Percentiles rank a stretch among this genome's conserved stretches.
Evolutionary conservation across 2,113 vertebrate species (phyloP).

Genomic region (Charadrius vociferus): DNA sequence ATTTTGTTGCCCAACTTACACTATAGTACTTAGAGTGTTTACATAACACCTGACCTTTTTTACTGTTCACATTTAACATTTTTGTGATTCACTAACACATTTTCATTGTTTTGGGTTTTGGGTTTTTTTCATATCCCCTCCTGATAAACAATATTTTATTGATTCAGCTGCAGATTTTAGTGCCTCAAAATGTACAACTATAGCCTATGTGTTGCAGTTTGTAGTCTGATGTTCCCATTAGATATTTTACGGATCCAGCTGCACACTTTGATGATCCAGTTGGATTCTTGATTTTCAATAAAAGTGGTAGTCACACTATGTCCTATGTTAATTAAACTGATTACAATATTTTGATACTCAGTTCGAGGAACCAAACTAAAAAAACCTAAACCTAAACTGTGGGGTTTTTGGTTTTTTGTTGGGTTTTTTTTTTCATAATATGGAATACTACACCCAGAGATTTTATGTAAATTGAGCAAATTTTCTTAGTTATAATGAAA

Average conservation of each 20-base stretch:
- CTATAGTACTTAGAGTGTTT: background rate
- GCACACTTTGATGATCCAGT: conserved; percentile 5
- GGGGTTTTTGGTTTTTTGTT: background rate
- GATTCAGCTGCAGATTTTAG: conserved; percentile 56
- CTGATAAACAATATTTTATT: conserved; percentile 45
- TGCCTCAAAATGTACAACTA: background rate
- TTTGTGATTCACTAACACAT: background rate
- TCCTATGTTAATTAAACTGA: background rate
- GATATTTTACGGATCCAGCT: conserved; percentile 44
- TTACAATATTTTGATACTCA: background rate
- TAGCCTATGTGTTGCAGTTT: background rate
- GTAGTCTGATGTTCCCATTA: conserved; percentile 9
- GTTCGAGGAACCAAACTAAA: background rate
- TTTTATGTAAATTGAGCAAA: background rate
- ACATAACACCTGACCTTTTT: background rate
- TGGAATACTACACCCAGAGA: background rate
- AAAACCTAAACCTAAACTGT: background rate
- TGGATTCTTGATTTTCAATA: background rate
- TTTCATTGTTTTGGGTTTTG: background rate
- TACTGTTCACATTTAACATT: background rate
- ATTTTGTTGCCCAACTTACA: background rate
- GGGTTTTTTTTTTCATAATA: background rate
- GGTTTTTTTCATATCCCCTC: background rate
- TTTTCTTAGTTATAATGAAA: background rate
- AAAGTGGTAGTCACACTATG: background rate